Evolutionary conservation across 2,113 vertebrate species (phyloP).

Genomic region (Ochotona princeps): DNA sequence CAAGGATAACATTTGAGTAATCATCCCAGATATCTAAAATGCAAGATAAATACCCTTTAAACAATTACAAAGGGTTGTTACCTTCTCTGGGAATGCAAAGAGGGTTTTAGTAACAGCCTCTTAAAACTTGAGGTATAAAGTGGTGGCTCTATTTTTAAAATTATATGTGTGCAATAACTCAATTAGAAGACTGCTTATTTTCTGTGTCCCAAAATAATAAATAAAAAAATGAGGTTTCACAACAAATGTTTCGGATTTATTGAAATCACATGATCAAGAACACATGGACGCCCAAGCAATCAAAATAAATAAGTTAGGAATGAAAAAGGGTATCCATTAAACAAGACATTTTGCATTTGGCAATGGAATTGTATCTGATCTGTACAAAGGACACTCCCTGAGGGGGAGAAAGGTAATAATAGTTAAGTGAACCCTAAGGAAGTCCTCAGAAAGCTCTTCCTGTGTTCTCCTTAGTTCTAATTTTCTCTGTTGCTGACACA

Average conservation of each 20-base stretch:
- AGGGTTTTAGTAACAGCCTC: constrained; percentile 22
- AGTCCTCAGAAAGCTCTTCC: constrained; percentile 62
- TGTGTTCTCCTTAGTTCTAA: constrained; percentile 54
- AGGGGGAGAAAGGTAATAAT: constrained; percentile 18
- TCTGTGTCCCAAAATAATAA: constrained; percentile 22
- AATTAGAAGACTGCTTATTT: constrained; percentile 6
- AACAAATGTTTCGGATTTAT: not conserved
- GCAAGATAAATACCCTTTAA: not conserved
- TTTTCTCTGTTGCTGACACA: constrained; percentile 66
- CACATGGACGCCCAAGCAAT: constrained; percentile 31
- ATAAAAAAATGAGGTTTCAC: not conserved
- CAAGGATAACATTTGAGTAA: not conserved
- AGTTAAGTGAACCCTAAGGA: constrained; percentile 62
- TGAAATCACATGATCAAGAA: constrained; percentile 33
- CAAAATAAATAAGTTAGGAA: constrained; percentile 54
- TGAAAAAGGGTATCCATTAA: constrained; percentile 62
- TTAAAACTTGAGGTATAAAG: not conserved
- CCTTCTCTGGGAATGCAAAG: not conserved
- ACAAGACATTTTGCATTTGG: constrained; percentile 63
- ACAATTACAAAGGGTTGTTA: constrained; percentile 3
- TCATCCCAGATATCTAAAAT: not conserved
- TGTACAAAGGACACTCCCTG: not conserved
- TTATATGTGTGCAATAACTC: not conserved
- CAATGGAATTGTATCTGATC: constrained; percentile 57
- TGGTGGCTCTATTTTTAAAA: constrained; percentile 21